These are phyloP conservation scores for Anagyrus pseudococci DNA, from an alignment of 2,888 invertebrate genomes.

Conservation along the genomic window DNA sequence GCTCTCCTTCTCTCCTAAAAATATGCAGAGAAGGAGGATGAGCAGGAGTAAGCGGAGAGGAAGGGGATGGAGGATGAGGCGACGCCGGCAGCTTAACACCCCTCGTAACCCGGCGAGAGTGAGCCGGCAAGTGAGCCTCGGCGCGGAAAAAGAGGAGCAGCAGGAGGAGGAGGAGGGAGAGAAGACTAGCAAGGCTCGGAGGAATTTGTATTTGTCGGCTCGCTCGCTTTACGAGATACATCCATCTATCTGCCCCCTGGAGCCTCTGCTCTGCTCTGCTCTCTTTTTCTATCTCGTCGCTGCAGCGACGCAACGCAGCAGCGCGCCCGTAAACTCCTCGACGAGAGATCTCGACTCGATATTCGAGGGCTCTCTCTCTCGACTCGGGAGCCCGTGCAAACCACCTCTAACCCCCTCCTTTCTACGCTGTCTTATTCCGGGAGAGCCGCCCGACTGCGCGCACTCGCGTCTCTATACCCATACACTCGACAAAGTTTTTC, in stretches of 20 bases:
- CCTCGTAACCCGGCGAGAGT: conserved; percentile 45
- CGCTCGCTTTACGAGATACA: conserved; percentile 52
- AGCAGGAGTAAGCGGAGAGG: neutral
- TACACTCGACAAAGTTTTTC: conserved; percentile 11
- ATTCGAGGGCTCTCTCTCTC: too few species aligned
- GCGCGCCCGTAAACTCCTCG: neutral
- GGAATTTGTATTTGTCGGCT: conserved; percentile 55
- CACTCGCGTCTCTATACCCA: too few species aligned
- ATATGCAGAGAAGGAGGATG: conserved; percentile 24
- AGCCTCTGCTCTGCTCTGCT: neutral
- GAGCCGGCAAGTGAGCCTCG: conserved; percentile 38
- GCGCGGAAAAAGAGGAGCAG: conserved; percentile 42
- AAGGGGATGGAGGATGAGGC: too few species aligned
- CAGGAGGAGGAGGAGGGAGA: conserved; percentile 18
- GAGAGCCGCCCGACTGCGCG: too few species aligned
- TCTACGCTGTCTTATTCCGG: too few species aligned
- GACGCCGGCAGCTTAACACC: conserved; percentile 47
- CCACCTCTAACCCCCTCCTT: too few species aligned
- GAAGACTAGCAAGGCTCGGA: too few species aligned
- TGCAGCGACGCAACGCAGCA: too few species aligned
- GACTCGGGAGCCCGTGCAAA: too few species aligned
- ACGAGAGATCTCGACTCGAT: too few species aligned
- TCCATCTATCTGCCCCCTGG: conserved; percentile 41
- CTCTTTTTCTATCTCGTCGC: neutral
- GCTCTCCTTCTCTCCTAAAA: too few species aligned